Evolutionary conservation across 92 coral and sea anemone genomes (phyloP).

Genomic region (Siderastrea siderea): DNA sequence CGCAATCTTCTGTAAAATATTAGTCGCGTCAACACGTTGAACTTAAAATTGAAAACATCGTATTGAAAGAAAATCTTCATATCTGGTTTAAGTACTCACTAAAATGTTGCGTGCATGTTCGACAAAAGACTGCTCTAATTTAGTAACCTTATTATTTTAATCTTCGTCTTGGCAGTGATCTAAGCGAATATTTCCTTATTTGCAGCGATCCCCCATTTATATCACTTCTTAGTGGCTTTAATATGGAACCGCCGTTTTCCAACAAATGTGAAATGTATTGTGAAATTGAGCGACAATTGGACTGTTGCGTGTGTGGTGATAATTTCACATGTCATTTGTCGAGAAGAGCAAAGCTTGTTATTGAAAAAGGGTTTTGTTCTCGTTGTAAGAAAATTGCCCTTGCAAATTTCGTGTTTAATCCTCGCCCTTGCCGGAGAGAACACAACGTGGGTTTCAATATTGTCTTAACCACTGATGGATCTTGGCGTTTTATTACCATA

Average conservation of each 20-base stretch:
- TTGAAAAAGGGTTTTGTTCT: not conserved
- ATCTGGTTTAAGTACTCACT: not conserved
- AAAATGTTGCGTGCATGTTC: not conserved
- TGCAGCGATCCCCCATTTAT: not conserved
- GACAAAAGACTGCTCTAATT: not conserved
- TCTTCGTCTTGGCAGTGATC: constrained; percentile 12
- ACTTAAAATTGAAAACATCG: not conserved
- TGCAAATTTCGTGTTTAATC: not conserved
- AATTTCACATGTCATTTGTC: not conserved
- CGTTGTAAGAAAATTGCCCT: not conserved
- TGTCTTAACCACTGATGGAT: not conserved
- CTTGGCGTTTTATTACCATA: not conserved
- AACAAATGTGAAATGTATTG: not conserved
- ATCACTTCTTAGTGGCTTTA: not conserved
- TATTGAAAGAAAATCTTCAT: not conserved
- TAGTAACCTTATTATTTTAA: constrained; percentile 20
- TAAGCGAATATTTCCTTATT: constrained; percentile 5
- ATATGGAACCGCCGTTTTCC: constrained; percentile 7
- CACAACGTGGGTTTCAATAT: not conserved
- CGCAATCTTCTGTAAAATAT: not conserved
- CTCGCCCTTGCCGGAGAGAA: not conserved
- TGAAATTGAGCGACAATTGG: not conserved
- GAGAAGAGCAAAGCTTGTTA: not conserved
- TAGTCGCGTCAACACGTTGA: not conserved
- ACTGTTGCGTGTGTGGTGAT: not conserved